Base-by-base conservation (phyloP, 2,113 vertebrate genomes). In the Bufo bufo region DNA sequence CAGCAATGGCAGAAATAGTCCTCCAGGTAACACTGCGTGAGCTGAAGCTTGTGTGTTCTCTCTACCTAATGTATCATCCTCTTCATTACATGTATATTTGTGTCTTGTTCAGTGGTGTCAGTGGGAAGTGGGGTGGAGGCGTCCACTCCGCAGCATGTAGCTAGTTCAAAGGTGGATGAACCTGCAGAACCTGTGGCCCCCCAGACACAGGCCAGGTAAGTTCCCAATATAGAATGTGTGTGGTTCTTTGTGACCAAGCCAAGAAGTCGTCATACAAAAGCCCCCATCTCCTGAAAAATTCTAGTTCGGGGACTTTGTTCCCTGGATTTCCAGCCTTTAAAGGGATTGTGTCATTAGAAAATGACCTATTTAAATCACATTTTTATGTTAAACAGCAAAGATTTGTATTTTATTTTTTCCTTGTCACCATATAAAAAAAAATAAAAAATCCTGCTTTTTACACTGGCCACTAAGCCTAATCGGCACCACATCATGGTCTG, bases 1-100 rank as follows among this genome's bases (percentile, higher is more conserved):
- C 91, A 95, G 93, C 90, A 96, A 92, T 90, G 95, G 94, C 91
- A 94, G 96, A 94, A 94, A 95, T 92, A 96, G 95, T 85, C 96
- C 96, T 81, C 93, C 96, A 94, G 96, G 97, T 97, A 93, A 95
- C 4, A 20, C 0, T 47, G 43, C 23, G 2, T 47, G 69, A 16
- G 13, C 23, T 71, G 9, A 33, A 23, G 4, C 69, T 71, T 71
- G 69, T 72, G 12, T 17, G 14, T 6, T n/a, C 5, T 0, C 0
- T 66, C n/a, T 6, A 2, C 7, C 52, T 9, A 9, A 9, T 33
- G 33, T 33, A 33, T 1, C 0, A 33, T 33, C 33, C 0, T 33
- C 33, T 33, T 33, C 56, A 58, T 3, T 58, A 14, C 33, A 13
- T 14, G 8, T 58, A 11, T 58, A 58, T 52, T 65, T 81, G 14